phyloP scores from a whole-genome alignment of 1,140 invertebrate genomes.

The Micrasema longulum region DNA sequence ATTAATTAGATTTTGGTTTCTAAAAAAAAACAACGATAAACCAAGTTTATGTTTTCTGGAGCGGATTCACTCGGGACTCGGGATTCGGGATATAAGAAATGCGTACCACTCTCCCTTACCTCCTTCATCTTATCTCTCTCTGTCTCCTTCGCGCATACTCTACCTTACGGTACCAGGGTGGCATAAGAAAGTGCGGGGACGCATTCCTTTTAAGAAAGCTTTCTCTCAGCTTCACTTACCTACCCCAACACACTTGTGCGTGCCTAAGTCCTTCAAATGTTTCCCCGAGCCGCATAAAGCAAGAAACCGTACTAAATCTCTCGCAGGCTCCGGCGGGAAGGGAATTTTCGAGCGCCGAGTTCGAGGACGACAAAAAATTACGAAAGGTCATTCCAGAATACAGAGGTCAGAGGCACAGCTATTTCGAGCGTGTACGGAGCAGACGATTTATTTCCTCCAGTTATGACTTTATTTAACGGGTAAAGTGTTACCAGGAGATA shows the following conservation, averaged over 20 bases:
- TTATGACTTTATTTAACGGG: conserved; percentile 47
- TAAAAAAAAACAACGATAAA: background rate
- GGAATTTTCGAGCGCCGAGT: conserved; percentile 9
- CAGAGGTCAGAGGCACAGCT: conserved; percentile 38
- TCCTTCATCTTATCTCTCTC: background rate
- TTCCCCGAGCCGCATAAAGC: conserved; percentile 39
- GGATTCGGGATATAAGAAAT: conserved; percentile 53
- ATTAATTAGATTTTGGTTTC: too few species aligned
- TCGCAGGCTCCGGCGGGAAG: conserved; percentile 27
- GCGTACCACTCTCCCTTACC: conserved; percentile 7
- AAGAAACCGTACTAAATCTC: conserved; percentile 41
- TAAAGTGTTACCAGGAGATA: conserved; percentile 44
- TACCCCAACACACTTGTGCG: conserved; percentile 51
- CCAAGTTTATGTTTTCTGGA: background rate
- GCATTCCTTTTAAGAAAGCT: conserved; percentile 53
- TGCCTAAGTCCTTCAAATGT: conserved; percentile 40
- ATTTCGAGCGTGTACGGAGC: conserved; percentile 11
- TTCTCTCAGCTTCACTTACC: conserved; percentile 53
- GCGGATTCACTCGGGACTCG: conserved; percentile 29
- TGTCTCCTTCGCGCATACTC: conserved; percentile 2
- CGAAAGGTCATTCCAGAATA: conserved; percentile 40
- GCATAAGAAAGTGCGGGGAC: conserved; percentile 66
- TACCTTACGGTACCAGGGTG: conserved; percentile 32
- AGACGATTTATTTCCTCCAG: conserved; percentile 43
- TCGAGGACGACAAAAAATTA: conserved; percentile 19